Base-by-base conservation (phyloP, 2,797 vertebrate genomes). In the Clarias laeviceps region DNA sequence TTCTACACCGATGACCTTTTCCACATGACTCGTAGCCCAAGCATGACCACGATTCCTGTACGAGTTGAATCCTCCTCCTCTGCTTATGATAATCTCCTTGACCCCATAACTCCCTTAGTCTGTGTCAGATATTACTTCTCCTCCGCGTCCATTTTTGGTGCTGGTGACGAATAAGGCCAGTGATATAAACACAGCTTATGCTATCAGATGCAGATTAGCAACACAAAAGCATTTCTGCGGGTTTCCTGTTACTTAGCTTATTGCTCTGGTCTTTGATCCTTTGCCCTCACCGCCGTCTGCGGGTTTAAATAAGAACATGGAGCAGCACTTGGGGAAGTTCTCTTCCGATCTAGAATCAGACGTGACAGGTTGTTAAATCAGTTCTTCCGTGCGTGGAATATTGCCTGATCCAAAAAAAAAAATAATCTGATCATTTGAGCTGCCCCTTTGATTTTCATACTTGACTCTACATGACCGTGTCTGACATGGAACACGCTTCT, bases 321-420 rank as follows among this genome's bases (percentile, higher is more conserved):
- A 29, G 61, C 24, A 57, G 34, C 24, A 7, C 15, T 20, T n/a
- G n/a, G 76, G 5, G 11, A 66, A 27, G 57, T 37, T 18, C 3
- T 84, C 65, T 69, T 40, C 40, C 72, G 78, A 24, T 85, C 74
- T 61, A 79, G 72, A 87, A 88, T 82, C 85, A 82, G 37, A 73
- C 66, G 37, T 79, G 87, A 82, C 83, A 87, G 83, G 83, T 82
- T 85, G 87, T 88, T 89, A 85, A 87, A 89, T 82, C 83, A 87
- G 84, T 66, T 87, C 45, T 61, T 84, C 78, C 57, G 61, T 82
- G 87, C 72, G 27, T 88, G 82, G 78, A 87, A 84, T 84, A 84
- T 85, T 82, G 81, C 77, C 77, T 59, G 34, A 86, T 15, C 72
- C 14, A 2, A 32, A 29, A 22, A 70, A 24, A 69, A 57, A 77